phyloP scores from a whole-genome alignment of 92 coral and sea anemone genomes.

The Umimayanthus chanpuru region DNA sequence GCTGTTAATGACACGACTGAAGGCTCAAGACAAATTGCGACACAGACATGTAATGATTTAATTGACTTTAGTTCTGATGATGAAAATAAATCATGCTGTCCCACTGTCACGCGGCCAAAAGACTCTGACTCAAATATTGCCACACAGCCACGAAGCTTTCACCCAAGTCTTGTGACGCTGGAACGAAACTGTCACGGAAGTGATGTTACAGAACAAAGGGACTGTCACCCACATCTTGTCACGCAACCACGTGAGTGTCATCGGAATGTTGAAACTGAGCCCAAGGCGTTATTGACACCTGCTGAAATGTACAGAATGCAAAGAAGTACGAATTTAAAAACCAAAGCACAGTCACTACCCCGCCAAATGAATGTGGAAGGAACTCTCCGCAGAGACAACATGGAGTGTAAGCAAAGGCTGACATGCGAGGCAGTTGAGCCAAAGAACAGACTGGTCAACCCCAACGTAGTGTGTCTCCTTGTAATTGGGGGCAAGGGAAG shows the following conservation, averaged over 20 bases:
- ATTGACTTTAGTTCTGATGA: constrained; percentile 42
- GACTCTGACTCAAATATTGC: neutral
- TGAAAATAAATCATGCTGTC: neutral
- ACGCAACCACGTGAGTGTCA: neutral
- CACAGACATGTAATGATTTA: neutral
- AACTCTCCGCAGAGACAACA: neutral
- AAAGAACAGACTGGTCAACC: constrained; percentile 21
- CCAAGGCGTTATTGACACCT: constrained; percentile 25
- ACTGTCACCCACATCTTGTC: neutral
- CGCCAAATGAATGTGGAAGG: constrained; percentile 29
- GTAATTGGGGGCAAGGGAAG: constrained; percentile 89
- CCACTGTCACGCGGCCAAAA: neutral
- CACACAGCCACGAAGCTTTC: neutral
- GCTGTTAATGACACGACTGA: constrained; percentile 2
- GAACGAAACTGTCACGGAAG: neutral
- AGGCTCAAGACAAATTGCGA: neutral
- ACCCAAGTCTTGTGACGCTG: neutral
- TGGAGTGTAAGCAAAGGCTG: neutral
- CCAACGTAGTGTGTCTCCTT: constrained; percentile 69
- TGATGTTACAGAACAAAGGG: neutral
- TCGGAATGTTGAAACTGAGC: neutral
- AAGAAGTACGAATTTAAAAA: neutral
- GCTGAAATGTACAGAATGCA: constrained; percentile 40
- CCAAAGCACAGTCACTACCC: constrained; percentile 26
- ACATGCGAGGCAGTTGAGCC: neutral